Evolutionary conservation across 2,888 invertebrate species (phyloP).

Genomic region (Hemicrepidius hirtus): DNA sequence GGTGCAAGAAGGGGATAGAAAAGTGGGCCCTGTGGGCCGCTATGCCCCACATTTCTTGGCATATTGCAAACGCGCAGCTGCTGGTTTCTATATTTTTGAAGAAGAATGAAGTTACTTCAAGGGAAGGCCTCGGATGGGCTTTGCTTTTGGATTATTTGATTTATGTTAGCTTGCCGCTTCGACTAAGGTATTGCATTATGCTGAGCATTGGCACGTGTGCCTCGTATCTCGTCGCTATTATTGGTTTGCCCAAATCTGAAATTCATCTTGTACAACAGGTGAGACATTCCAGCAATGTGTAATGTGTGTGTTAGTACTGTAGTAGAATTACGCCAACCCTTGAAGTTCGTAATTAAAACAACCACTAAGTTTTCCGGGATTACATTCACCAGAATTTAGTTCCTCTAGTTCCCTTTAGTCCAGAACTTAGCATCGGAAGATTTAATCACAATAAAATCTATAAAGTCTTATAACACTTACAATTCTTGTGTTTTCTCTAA

Average conservation of each 20-base stretch:
- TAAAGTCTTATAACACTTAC: too few species aligned
- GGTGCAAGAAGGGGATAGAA: slow-evolving; percentile 66
- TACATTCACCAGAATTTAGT: too few species aligned
- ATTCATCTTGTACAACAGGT: slow-evolving; percentile 73
- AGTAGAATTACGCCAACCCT: too few species aligned
- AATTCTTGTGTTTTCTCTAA: too few species aligned
- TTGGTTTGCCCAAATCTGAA: slow-evolving; percentile 75
- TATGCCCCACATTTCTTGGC: slow-evolving; percentile 80
- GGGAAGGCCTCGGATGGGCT: slow-evolving; percentile 83
- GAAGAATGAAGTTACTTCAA: slow-evolving; percentile 75
- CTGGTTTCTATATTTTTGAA: slow-evolving; percentile 78
- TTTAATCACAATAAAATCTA: too few species aligned
- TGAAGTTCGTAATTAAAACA: too few species aligned
- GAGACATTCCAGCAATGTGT: slow-evolving; percentile 54
- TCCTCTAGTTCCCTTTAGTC: too few species aligned
- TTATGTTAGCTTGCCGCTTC: slow-evolving; percentile 83
- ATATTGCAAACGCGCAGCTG: slow-evolving; percentile 78
- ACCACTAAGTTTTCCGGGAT: too few species aligned
- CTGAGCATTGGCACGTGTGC: slow-evolving; percentile 78
- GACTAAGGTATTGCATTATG: slow-evolving; percentile 78
- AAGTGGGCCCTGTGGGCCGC: slow-evolving; percentile 73
- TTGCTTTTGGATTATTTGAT: slow-evolving; percentile 83
- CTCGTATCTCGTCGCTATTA: slow-evolving; percentile 77
- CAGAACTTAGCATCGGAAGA: too few species aligned
- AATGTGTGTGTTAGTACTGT: background rate